These are phyloP conservation scores for Pithys albifrons DNA, from an alignment of 2,113 vertebrate genomes.

Conservation along the genomic window DNA sequence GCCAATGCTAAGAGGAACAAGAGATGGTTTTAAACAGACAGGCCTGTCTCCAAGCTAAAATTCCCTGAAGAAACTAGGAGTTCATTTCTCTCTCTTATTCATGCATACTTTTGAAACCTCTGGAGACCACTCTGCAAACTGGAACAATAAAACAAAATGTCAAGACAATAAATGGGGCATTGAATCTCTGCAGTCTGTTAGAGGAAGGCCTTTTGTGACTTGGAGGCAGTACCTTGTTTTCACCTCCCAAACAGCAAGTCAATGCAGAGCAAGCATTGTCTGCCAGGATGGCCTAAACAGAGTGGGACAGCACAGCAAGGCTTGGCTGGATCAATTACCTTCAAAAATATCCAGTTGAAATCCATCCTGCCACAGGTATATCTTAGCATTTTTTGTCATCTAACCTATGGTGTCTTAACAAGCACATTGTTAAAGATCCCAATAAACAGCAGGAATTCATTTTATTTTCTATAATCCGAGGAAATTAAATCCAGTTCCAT, in stretches of 20 bases:
- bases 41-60: neutral
- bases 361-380: neutral
- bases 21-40: neutral
- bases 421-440: neutral
- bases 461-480: neutral
- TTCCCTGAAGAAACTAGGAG: neutral
- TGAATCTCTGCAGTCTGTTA: neutral
- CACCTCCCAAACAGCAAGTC: neutral
- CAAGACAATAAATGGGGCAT: slow-evolving; percentile 42
- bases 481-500: neutral
- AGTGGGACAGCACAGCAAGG: neutral
- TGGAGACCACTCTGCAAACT: neutral
- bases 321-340: neutral
- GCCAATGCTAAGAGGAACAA: neutral
- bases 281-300: neutral
- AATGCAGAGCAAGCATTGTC: accelerated
- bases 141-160: slow-evolving; percentile 49
- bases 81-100: slow-evolving; percentile 18
- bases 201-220: neutral
- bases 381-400: neutral
- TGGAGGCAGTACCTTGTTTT: neutral
- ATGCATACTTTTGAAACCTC: slow-evolving; percentile 51
- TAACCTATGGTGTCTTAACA: neutral
- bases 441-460: neutral
- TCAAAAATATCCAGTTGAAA: neutral